Base-by-base conservation (phyloP, 2,888 invertebrate genomes). In the Deilephila porcellus region DNA sequence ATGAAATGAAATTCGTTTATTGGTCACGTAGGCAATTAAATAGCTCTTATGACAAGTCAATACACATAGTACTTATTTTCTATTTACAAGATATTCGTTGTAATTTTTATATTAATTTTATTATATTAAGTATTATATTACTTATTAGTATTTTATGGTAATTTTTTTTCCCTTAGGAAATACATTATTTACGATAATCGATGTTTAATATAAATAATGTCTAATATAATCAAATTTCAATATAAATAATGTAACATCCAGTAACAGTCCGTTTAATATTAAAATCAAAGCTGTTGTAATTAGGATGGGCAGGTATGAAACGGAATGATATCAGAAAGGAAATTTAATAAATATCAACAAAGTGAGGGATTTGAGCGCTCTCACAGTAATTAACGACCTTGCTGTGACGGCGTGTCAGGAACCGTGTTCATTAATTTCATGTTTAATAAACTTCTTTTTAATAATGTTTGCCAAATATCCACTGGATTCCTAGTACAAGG, bases 311-410 rank as follows among this genome's bases (percentile, higher is more conserved):
- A 25, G 67, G 25, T 67, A 25, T 25, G 37, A 14, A 11, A 6
- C n/a, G 37, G 37, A 25, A 67, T 20, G 8, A 64, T 63, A 52
- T 56, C 56, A 56, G 7, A 67, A 52, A 17, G 45, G 45, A 67
- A 67, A 67, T 67, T 67, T 67, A 52, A 67, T 67, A 67, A 67
- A 67, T 25, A 25, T 67, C 67, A 67, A 67, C 67, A 25, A 17
- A 52, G 67, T 14, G 25, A 67, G 17, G 25, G 25, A 45, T 63
- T 67, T 45, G 52, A 67, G 52, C 20, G 6, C 67, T 67, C 45
- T 52, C 52, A 45, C 45, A n/a, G 67, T 52, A 45, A 52, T 52
- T 67, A 67, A 67, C 17, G 67, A 52, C 45, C 67, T 52, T 25
- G 17, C 25, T 45, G 25, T 45, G 67, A 67, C 52, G 52, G 67